Conservation (phyloP, 2,797 vertebrate species). For the Pseudocheirus occidentalis region DNA sequence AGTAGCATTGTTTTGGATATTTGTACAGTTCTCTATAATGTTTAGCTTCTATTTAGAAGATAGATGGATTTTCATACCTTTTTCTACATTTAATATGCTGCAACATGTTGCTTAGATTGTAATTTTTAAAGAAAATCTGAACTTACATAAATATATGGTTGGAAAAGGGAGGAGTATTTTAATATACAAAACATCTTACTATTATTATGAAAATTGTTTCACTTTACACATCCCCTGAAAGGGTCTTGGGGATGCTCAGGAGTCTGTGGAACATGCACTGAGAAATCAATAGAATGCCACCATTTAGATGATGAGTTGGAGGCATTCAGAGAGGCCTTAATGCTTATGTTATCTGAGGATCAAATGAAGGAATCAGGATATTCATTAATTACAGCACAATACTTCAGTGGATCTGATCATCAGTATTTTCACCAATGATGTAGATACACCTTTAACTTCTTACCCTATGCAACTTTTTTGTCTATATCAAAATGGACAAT, state of each 20-base stretch:
- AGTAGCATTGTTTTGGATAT: not conserved
- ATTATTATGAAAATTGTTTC: not conserved
- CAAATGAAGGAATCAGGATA: not conserved
- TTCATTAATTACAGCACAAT: not conserved
- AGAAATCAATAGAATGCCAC: not conserved
- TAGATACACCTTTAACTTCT: not conserved
- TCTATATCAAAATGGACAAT: not conserved
- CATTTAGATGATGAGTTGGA: not conserved
- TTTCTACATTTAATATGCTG: not conserved
- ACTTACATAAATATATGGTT: not conserved
- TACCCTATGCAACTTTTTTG: not conserved
- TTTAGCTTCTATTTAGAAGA: not conserved
- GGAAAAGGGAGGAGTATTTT: not conserved
- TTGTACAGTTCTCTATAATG: not conserved
- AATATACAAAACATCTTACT: not conserved
- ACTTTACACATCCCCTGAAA: not conserved
- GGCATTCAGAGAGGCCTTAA: not conserved
- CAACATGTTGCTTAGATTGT: not conserved
- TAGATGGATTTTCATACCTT: not conserved
- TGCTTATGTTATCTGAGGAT: not conserved
- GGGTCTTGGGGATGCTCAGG: not conserved
- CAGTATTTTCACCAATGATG: not conserved
- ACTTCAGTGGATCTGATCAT: not conserved
- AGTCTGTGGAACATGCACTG: not conserved
- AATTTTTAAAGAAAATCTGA: not conserved